These are phyloP conservation scores for Hyphantria cunea DNA, from an alignment of 1,140 invertebrate genomes.

Conservation along the genomic window DNA sequence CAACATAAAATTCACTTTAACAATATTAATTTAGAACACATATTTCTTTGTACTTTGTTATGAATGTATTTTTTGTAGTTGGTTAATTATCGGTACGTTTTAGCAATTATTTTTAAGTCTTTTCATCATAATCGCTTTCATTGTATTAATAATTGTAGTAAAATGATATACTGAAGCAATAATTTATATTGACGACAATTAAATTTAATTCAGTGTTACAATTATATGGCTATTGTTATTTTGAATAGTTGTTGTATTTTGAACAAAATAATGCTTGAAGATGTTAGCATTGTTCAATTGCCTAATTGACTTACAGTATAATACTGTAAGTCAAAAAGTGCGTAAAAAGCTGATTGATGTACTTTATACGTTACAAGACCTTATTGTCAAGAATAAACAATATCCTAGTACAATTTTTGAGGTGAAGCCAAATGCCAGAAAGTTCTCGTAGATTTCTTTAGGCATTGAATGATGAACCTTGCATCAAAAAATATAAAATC, in stretches of 20 bases:
- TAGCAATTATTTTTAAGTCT: slow-evolving; percentile 2
- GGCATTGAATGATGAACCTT: too few relatives aligned
- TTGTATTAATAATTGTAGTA: neutral
- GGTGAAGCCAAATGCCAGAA: too few relatives aligned
- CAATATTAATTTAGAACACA: neutral
- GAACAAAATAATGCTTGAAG: too few relatives aligned
- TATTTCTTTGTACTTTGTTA: neutral
- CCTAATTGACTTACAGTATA: too few relatives aligned
- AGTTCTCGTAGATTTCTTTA: too few relatives aligned
- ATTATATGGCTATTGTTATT: neutral
- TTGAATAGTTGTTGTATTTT: neutral
- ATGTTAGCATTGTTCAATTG: too few relatives aligned
- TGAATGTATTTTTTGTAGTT: slow-evolving; percentile 6
- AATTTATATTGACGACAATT: neutral
- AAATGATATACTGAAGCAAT: slow-evolving; percentile 14
- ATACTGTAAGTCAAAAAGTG: too few relatives aligned
- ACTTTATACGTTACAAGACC: too few relatives aligned
- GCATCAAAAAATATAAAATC: too few relatives aligned
- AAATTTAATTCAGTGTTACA: neutral
- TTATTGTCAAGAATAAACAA: too few relatives aligned
- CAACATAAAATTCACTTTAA: slow-evolving; percentile 13
- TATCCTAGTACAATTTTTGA: too few relatives aligned
- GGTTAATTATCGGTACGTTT: slow-evolving; percentile 14
- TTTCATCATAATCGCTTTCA: neutral
- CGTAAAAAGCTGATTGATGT: too few relatives aligned